These are phyloP conservation scores for Schizothorax lantsangensis DNA, from an alignment of 2,797 vertebrate genomes.

Conservation along the genomic window DNA sequence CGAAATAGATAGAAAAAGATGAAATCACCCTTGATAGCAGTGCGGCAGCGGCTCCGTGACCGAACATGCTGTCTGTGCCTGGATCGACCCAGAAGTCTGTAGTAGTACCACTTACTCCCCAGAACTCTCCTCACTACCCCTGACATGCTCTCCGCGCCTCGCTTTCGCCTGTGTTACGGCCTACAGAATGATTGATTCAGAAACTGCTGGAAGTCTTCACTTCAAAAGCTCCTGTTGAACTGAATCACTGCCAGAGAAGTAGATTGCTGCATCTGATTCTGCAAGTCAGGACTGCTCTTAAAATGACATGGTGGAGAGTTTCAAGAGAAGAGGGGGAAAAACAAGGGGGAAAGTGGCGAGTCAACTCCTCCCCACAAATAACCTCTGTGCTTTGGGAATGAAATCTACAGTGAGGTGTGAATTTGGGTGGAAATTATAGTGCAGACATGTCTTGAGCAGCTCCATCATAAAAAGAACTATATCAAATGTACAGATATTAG, in stretches of 20 bases:
- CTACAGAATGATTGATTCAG: slow-evolving; percentile 29
- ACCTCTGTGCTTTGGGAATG: slow-evolving; percentile 16
- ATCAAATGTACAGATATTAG: background rate
- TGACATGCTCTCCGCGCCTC: slow-evolving; percentile 71
- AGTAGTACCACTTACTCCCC: slow-evolving; percentile 84
- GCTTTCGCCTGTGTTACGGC: background rate
- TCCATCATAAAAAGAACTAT: background rate
- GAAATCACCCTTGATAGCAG: slow-evolving; percentile 79
- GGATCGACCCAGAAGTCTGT: slow-evolving; percentile 82
- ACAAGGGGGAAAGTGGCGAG: slow-evolving; percentile 19
- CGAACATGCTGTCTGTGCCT: slow-evolving; percentile 82
- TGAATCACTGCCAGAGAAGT: slow-evolving; percentile 33
- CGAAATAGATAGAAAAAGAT: slow-evolving; percentile 29
- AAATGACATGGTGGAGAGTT: background rate
- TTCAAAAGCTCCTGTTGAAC: slow-evolving; percentile 20
- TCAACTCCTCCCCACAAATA: slow-evolving; percentile 58
- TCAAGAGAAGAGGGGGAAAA: background rate
- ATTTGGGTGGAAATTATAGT: slow-evolving; percentile 8
- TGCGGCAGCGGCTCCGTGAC: slow-evolving; percentile 81
- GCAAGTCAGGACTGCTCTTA: slow-evolving; percentile 57
- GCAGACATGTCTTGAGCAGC: background rate
- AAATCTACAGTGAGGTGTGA: background rate
- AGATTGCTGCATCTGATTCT: slow-evolving; percentile 33
- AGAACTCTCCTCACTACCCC: slow-evolving; percentile 81
- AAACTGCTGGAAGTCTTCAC: slow-evolving; percentile 7